These are phyloP conservation scores for Rousettus leschenaultii DNA, from an alignment of 2,113 vertebrate genomes.

Conservation along the genomic window DNA sequence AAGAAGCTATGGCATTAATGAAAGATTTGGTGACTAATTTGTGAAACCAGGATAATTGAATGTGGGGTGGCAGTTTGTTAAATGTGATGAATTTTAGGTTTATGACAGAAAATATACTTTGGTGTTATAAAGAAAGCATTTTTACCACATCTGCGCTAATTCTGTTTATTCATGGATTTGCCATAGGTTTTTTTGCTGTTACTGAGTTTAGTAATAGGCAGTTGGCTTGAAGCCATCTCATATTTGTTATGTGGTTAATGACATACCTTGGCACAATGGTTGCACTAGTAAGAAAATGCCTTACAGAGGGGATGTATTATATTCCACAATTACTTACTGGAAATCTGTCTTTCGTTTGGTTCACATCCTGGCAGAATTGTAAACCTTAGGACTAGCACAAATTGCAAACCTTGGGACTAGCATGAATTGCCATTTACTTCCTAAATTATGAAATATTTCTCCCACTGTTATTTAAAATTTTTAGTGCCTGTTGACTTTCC, in stretches of 20 bases:
- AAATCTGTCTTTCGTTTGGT: constrained; percentile 1
- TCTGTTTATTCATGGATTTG: background rate
- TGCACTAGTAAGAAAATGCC: background rate
- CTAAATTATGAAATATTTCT: background rate
- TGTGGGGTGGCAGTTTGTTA: background rate
- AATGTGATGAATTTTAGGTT: background rate
- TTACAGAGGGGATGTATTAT: background rate
- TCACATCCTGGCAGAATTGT: background rate
- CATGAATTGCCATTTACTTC: constrained; percentile 31
- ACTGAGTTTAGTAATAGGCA: background rate
- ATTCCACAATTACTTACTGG: background rate
- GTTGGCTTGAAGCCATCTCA: background rate
- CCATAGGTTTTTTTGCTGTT: background rate
- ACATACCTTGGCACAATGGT: background rate
- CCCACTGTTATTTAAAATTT: background rate
- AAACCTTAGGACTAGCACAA: background rate
- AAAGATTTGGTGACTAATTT: background rate
- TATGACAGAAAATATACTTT: background rate
- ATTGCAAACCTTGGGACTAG: background rate
- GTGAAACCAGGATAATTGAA: background rate
- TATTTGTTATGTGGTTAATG: background rate
- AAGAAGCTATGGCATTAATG: background rate
- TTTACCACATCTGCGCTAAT: background rate
- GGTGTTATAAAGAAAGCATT: background rate
- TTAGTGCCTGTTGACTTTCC: background rate